Base-by-base conservation (phyloP, 2,113 vertebrate species). In the Nesogale talazaci region DNA sequence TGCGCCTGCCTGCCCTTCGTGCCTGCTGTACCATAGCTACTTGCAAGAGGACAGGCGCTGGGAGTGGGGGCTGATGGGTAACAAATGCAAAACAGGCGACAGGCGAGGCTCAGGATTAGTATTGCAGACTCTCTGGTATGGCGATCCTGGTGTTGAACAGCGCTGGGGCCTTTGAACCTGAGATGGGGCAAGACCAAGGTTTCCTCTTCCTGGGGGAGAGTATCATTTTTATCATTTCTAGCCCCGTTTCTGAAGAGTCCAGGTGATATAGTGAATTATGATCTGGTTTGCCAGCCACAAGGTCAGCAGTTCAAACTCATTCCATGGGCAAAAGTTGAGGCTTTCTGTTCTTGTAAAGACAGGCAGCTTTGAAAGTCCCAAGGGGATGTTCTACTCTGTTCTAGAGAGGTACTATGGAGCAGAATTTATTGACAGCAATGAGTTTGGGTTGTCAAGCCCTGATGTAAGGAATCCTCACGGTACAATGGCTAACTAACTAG, bases 1-100 rank as follows among this genome's bases (percentile, higher is more conserved):
- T 90, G 70, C 83, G 86, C 91, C 22, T 2, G 63, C 63, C 52
- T 91, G 94, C 83, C 94, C 94, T 92, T 94, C 82, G 6, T 74
- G 78, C 82, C 70, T 65, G 65, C 65, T 65, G 76, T 74, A 14
- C 88, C 65, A 2, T 3, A 61, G 57, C 63, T 85, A 11, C 93
- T 91, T 88, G 78, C n/a, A 74, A 67, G 85, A 85, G 72, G 77
- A 94, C 34, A 25, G 57, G 75, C 69, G 80, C 78, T 72, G 74
- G 82, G 46, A 16, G 34, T 20, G n/a, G 25, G n/a, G 52, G 46
- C 11, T 12, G 78, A 29, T 86, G 75, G n/a, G 57, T 74, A 65
- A 70, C 79, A 74, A 57, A 94, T 46, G 75, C 4, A 63, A 72
- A 15, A 77, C 57, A 80, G 78, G 70, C 80, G 82, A 27, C 2